phyloP scores from a whole-genome alignment of 2,113 vertebrate genomes.

The Pungitius pungitius region DNA sequence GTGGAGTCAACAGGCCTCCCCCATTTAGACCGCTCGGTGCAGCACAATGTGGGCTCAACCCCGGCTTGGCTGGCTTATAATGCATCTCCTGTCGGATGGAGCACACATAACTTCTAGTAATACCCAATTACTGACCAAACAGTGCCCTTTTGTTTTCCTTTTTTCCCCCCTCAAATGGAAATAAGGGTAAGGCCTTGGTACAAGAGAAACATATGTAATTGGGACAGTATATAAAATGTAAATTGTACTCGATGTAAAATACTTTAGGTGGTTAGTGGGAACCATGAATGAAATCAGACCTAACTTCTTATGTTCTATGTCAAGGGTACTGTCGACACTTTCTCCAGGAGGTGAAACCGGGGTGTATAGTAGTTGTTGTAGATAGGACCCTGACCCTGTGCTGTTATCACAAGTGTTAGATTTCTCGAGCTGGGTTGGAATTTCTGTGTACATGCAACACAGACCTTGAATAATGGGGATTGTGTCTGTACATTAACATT shows the following conservation, averaged over 20 bases:
- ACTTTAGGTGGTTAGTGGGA: background rate
- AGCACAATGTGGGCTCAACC: conserved; percentile 39
- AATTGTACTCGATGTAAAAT: background rate
- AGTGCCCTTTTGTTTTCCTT: background rate
- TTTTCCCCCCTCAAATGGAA: background rate
- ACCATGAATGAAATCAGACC: background rate
- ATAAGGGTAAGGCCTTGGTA: background rate
- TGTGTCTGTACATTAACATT: background rate
- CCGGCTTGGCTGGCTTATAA: conserved; percentile 11
- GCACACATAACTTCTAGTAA: background rate
- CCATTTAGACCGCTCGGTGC: conserved; percentile 42
- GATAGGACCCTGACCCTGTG: background rate
- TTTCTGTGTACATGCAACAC: background rate
- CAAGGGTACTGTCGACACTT: background rate
- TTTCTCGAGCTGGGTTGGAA: background rate
- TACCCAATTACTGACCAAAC: background rate
- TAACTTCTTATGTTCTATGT: background rate
- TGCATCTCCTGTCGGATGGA: conserved; percentile 18
- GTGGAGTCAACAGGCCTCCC: conserved; percentile 65
- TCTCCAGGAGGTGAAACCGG: conserved; percentile 2
- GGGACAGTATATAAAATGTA: too few species aligned
- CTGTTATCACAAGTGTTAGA: background rate
- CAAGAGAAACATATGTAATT: background rate
- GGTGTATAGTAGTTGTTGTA: background rate
- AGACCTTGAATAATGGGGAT: background rate